A percentile compares a stretch with the other conserved stretches of the same genome.
These are phyloP conservation scores for Embiotoca jacksoni DNA, from an alignment of 2,113 vertebrate species.

Conservation along the genomic window DNA sequence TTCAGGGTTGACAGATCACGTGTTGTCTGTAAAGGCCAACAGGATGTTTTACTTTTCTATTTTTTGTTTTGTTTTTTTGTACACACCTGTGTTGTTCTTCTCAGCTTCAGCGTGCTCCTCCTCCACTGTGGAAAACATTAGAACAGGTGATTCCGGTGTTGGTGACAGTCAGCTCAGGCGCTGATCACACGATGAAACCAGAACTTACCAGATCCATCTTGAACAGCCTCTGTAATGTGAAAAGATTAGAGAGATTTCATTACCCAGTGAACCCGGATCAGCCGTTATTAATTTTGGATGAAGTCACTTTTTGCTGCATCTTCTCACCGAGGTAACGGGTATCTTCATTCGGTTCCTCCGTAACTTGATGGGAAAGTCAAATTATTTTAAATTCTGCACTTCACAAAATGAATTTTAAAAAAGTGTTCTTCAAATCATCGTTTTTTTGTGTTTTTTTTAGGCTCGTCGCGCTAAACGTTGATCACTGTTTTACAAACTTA, in stretches of 20 bases:
- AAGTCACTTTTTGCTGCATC: not conserved
- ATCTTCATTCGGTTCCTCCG: slow-evolving; percentile 63
- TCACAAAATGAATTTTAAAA: not conserved
- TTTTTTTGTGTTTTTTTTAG: too few species aligned
- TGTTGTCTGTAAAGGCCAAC: not conserved
- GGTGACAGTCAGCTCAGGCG: not conserved
- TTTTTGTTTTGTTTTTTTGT: not conserved
- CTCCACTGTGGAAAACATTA: slow-evolving; percentile 57
- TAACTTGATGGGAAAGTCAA: slow-evolving; percentile 14
- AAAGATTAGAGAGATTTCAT: not conserved
- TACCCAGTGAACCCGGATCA: slow-evolving; percentile 1
- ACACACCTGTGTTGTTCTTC: slow-evolving; percentile 55
- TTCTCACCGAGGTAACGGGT: slow-evolving; percentile 65
- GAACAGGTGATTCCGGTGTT: not conserved
- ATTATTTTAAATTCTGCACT: not conserved
- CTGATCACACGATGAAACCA: too few species aligned
- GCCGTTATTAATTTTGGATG: not conserved
- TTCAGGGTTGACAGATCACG: not conserved
- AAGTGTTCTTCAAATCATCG: not conserved
- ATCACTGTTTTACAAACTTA: slow-evolving; percentile 32
- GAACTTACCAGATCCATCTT: slow-evolving; percentile 65
- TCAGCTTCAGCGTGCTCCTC: slow-evolving; percentile 16
- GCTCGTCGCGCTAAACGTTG: too few species aligned
- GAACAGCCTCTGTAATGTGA: slow-evolving; percentile 53
- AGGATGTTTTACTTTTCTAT: too few species aligned